Evolutionary conservation across 2,888 invertebrate genomes (phyloP), one percentile per base, ranked within the genome.

Genomic region (Chymomyza procnemis): DNA sequence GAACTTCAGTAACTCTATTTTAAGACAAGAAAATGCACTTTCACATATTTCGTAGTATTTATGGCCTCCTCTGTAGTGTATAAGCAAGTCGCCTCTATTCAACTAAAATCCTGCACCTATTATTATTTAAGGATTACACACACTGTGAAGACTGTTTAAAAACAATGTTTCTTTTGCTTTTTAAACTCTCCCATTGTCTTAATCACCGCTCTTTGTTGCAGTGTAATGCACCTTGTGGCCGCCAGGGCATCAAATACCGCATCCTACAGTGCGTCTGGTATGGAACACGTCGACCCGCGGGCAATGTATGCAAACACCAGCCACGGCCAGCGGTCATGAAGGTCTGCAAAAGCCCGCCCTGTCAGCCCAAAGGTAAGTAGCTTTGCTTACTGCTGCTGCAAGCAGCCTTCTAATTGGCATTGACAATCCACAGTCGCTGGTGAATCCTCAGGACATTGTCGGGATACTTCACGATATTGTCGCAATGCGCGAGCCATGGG

Each of bases 201-300:
- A 4, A 26, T 26, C n/a, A n/a, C 19, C 47, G 2, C 19, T 63
- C 46, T 19, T 19, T 14, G 9, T 66, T 91, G 57, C 90, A 97
- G 97, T 99, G 98, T 90, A 94, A 95, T 78, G 96, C 96, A 21
- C 92, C 93, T 0, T 98, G 98, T 89, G 96, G 95, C 52, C 93
- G 93, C 68, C 94, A 94, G 80, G 98, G 98, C 0, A 94, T 96
- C 63, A 96, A 97, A 90, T 97, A 97, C 89, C 93, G 99, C 79
- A 95, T 96, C 78, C 92, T 99, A 66, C 96, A 96, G 84, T 99
- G 99, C 91, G 96, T 98, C 72, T 99, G 98, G 99, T 95, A 94
- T 81, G 95, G 95, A 5, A 95, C 95, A 19, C 95, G 94, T 80
- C 94, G 94, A 85, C 94, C 97, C 34, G 97, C 97, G 6, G 97